Evolutionary conservation across 2,797 vertebrate genomes (phyloP).

Genomic region (Sebastes hubbsi): DNA sequence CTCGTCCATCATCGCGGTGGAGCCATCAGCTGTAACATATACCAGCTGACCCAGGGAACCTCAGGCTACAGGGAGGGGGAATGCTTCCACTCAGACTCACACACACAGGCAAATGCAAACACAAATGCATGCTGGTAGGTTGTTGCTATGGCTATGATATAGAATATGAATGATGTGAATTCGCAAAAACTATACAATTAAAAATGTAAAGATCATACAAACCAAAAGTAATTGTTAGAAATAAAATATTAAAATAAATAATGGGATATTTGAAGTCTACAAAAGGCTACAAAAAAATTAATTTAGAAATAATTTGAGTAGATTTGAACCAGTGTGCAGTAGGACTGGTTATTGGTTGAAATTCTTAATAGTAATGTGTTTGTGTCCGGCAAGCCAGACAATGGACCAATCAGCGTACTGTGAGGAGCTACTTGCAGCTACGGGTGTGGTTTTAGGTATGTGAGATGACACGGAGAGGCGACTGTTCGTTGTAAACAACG

Average conservation of each 20-base stretch:
- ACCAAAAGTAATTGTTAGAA: not conserved
- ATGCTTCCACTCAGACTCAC: constrained; percentile 21
- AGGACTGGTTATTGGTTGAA: not conserved
- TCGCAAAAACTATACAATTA: not conserved
- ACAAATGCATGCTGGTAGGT: not conserved
- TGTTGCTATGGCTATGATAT: not conserved
- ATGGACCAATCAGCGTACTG: too few species aligned
- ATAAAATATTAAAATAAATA: not conserved
- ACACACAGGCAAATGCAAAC: not conserved
- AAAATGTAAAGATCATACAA: not conserved
- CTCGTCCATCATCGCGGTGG: constrained; percentile 69
- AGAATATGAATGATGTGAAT: not conserved
- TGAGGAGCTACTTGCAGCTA: too few species aligned
- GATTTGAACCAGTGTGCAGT: not conserved
- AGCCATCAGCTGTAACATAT: constrained; percentile 74
- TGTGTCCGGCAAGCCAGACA: too few species aligned
- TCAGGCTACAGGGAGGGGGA: constrained; percentile 12
- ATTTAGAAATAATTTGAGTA: not conserved
- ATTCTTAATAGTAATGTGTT: not conserved
- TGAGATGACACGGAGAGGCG: too few species aligned
- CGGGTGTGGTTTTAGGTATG: too few species aligned
- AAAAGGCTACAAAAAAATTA: not conserved
- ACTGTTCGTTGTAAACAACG: too few species aligned
- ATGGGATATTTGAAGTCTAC: not conserved
- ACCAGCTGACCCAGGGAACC: constrained; percentile 63